phyloP scores from a whole-genome alignment of 2,888 invertebrate species.

The Synergus laeviventris region DNA sequence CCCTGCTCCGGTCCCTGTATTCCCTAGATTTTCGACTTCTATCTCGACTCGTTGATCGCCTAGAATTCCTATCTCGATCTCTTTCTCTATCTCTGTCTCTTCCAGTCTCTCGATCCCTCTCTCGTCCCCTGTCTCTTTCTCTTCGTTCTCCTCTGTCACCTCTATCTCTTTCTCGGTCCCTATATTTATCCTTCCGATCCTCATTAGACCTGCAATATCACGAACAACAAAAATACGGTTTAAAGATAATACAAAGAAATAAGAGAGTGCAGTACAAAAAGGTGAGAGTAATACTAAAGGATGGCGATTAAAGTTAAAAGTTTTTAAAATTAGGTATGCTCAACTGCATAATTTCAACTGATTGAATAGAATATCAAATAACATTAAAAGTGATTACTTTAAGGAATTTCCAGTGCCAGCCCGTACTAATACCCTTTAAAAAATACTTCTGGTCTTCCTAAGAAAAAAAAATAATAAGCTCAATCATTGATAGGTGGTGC shows the following conservation, averaged over 20 bases:
- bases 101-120: constrained; percentile 69
- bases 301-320: neutral
- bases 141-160: constrained; percentile 60
- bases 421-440: constrained; percentile 38
- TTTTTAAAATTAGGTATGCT: no score
- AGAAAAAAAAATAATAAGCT: constrained; percentile 54
- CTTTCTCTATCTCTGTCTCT: constrained; percentile 68
- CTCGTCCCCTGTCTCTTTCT: constrained; percentile 59
- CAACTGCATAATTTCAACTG: neutral
- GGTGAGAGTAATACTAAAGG: constrained; percentile 39
- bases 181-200: constrained; percentile 70
- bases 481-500: constrained; percentile 55
- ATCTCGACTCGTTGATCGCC: constrained; percentile 66
- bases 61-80: constrained; percentile 62
- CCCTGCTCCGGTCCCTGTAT: constrained; percentile 69
- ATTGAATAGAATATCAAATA: neutral
- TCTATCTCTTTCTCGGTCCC: constrained; percentile 66
- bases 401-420: neutral
- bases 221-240: constrained; percentile 33
- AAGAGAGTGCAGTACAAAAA: constrained; percentile 39
- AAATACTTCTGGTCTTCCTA: constrained; percentile 47
- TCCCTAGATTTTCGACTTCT: constrained; percentile 70
- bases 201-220: constrained; percentile 73
- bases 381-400: neutral
- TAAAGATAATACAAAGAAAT: constrained; percentile 10